These are phyloP conservation scores for Tenebrio molitor DNA, from an alignment of 1,140 invertebrate species.

Conservation along the genomic window DNA sequence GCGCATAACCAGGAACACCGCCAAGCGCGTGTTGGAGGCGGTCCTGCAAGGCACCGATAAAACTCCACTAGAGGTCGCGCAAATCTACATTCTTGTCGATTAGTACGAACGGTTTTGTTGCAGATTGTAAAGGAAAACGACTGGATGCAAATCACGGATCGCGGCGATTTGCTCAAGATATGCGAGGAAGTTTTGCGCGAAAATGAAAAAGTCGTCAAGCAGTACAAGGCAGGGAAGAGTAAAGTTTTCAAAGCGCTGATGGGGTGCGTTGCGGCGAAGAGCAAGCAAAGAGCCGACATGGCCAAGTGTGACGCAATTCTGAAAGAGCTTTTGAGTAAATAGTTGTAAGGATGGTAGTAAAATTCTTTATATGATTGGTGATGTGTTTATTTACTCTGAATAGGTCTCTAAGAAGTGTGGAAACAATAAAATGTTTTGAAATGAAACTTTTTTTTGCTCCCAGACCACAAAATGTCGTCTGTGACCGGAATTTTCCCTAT, in stretches of 20 bases:
- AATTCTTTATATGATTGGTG: too few relatives aligned
- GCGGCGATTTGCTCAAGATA: conserved; percentile 71
- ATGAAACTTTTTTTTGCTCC: too few relatives aligned
- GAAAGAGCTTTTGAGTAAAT: conserved; percentile 72
- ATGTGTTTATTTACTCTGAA: too few relatives aligned
- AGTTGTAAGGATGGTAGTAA: too few relatives aligned
- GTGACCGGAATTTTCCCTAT: too few relatives aligned
- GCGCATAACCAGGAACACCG: conserved; percentile 74
- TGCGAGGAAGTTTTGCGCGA: conserved; percentile 75
- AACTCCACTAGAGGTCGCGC: conserved; percentile 67
- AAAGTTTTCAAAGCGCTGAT: conserved; percentile 77
- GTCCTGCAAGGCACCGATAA: conserved; percentile 68
- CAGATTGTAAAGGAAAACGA: conserved; percentile 76
- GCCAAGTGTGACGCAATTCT: conserved; percentile 71
- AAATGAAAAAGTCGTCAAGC: conserved; percentile 77
- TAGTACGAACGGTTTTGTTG: conserved; percentile 55
- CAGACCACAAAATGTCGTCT: too few relatives aligned
- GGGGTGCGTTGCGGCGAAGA: conserved; percentile 71
- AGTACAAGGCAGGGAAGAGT: conserved; percentile 78
- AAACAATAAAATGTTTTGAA: too few relatives aligned
- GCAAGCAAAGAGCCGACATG: conserved; percentile 78
- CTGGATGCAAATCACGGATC: conserved; percentile 76
- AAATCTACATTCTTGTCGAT: too few relatives aligned
- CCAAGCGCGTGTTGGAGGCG: conserved; percentile 70
- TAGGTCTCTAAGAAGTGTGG: too few relatives aligned